phyloP scores from a whole-genome alignment of 2,113 vertebrate species.

The Alexandromys fortis region DNA sequence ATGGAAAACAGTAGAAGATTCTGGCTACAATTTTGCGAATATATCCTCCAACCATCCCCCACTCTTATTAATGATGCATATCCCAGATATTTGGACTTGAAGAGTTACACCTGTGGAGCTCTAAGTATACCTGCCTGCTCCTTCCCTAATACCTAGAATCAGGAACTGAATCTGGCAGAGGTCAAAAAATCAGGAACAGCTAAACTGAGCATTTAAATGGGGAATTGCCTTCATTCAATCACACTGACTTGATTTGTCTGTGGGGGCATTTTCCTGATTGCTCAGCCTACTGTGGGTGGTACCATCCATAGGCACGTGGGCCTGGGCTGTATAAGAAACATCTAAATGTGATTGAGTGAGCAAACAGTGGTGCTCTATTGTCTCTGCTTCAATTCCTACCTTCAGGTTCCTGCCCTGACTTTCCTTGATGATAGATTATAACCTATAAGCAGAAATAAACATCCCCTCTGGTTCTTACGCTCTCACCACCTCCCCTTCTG shows the following conservation, averaged over 20 bases:
- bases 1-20: neutral
- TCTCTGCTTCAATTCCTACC: neutral
- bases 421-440: neutral
- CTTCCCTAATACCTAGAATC: neutral
- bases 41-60: neutral
- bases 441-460: neutral
- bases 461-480: neutral
- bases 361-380: neutral
- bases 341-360: neutral
- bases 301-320: neutral
- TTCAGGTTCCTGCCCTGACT: neutral
- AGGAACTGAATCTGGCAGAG: neutral
- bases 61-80: neutral
- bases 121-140: neutral
- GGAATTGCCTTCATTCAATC: neutral
- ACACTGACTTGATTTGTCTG: neutral
- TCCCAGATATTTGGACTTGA: neutral
- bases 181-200: neutral
- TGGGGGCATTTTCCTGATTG: neutral
- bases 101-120: neutral
- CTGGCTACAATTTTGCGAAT: neutral
- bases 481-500: neutral
- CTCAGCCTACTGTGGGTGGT: neutral
- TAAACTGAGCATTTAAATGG: neutral
- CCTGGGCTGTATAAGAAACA: neutral